Conservation (phyloP, 2,113 vertebrate genomes). For the Lasiurus cinereus region DNA sequence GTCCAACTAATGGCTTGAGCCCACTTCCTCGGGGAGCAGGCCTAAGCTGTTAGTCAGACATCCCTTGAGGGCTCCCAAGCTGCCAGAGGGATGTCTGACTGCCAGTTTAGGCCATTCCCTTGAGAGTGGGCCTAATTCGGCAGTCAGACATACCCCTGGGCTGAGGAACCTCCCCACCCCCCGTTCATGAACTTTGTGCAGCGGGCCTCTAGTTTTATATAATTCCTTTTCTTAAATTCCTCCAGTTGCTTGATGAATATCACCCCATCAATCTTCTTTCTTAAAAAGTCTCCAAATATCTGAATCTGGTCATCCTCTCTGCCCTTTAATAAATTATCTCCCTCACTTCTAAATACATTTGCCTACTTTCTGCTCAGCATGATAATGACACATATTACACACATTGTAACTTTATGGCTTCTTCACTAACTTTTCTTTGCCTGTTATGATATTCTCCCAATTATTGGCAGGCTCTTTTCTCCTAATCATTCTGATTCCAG, state of each 20-base stretch:
- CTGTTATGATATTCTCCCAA: neutral
- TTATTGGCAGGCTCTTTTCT: neutral
- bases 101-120: too few species aligned
- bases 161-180: too few species aligned
- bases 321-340: neutral
- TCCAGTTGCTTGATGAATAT: neutral
- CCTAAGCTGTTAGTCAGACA: too few species aligned
- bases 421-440: conserved; percentile 13
- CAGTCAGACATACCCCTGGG: too few species aligned
- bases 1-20: too few species aligned
- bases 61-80: too few species aligned
- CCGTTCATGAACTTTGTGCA: too few species aligned
- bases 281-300: neutral
- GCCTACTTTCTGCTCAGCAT: neutral
- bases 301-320: neutral
- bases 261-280: neutral
- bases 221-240: neutral
- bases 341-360: neutral
- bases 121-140: too few species aligned
- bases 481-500: neutral
- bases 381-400: neutral
- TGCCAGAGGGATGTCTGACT: too few species aligned
- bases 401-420: neutral
- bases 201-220: too few species aligned
- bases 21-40: too few species aligned